Base-by-base conservation (phyloP, 2,888 invertebrate species). In the Mantis religiosa region DNA sequence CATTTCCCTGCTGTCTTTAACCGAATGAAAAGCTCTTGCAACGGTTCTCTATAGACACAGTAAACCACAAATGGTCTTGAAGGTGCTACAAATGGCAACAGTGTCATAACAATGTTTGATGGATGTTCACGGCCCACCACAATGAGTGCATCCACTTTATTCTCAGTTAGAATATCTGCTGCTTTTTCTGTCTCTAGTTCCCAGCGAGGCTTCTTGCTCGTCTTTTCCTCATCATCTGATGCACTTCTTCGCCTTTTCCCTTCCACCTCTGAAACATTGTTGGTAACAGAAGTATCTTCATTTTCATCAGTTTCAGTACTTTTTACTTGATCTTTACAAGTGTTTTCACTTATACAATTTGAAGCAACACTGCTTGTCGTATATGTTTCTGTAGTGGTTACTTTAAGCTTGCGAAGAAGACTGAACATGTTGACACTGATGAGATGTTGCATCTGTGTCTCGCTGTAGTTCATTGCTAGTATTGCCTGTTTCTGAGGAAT, bases 121-220 rank as follows among this genome's bases (percentile, higher is more conserved):
- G 99, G 98, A 93, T 99, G 97, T 92, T 98, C 98, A 93, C 97
- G 98, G 89, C 96, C 95, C 2, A 96, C 96, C 90, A 99, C 95
- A 2, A 97, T 94, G 88, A 98, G 93, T 9, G 96, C 96, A 93
- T 98, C 97, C 90, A 97, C 95, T 93, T 96, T 96, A 3, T 91
- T 89, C 0, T 93, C 92, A 87, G 94, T 93, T 90, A 97, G 93
- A 82, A 96, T 92, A 89, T 94, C 93, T 83, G 96, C 94, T 2
- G 97, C 97, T 87, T 94, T 93, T 91, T 95, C 95, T 91, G 96
- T 96, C 87, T 96, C 96, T 91, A 94, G 92, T 91, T 96, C 95
- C 96, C 97, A 97, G 91, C 95, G 95, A 12, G 95, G 95, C 91
- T 95, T 95, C 91, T 95, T 95, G 8, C 83, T 30, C 3, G 54